Evolutionary conservation across 2,888 invertebrate genomes (phyloP), one percentile per base, ranked within the genome.

Genomic region (Stenichneumon culpator): DNA sequence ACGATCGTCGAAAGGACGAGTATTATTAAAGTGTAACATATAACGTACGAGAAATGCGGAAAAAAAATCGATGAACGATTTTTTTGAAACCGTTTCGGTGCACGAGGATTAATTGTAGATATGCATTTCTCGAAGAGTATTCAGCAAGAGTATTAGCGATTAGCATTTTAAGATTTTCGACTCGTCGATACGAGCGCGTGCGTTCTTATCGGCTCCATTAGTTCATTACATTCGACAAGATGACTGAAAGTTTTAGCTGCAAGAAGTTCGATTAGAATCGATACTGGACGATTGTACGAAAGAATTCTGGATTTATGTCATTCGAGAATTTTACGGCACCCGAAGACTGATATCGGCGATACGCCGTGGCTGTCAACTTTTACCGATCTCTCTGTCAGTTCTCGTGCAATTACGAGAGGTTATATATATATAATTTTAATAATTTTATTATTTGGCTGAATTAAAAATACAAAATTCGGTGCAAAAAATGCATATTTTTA

Each of bases 161-260:
- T 84, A 83, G 82, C 70, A 73, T 69, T 80, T 79, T 57, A 79
- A 74, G 74, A 77, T 73, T 78, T 25, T 54, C n/a, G 65, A 70
- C 52, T 65, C 54, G 72, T 72, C 57, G 65, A 79, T 86, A 67
- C 70, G 79, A 80, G 75, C 81, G 39, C 52, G 6, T 25, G 57
- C 25, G 57, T 57, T 25, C 14, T 47, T 47, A 47, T 52, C 81
- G 67, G 65, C 32, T 69, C 50, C 78, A 72, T 75, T 25, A 28
- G 11, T 89, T 90, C 89, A 90, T 90, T 90, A 89, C 68, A 88
- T 89, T 88, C 14, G 87, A 87, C 88, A 89, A 90, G 89, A 22
- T 14, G 92, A 92, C 91, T 92, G 92, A 92, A 89, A 89, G 86
- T 78, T 82, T 77, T 74, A 60, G 69, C 39, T 74, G 67, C 28